These are phyloP conservation scores for Speoplatyrhinus poulsoni DNA, from an alignment of 2,113 vertebrate species.

Conservation along the genomic window DNA sequence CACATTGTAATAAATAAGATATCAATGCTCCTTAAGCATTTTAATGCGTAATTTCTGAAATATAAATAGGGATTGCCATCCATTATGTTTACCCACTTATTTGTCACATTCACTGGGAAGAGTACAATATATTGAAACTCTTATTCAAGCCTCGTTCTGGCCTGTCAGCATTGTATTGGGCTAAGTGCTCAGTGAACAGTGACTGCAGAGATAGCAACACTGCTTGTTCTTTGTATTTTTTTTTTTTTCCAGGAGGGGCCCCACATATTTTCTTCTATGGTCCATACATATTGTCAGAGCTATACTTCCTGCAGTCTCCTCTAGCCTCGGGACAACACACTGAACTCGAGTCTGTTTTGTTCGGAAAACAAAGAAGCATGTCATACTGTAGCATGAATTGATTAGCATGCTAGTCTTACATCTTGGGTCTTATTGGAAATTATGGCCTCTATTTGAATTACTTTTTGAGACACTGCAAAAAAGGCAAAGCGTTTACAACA, in stretches of 20 bases:
- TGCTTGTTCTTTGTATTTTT: background rate
- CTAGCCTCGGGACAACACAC: constrained; percentile 24
- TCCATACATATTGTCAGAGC: constrained; percentile 24
- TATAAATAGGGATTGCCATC: background rate
- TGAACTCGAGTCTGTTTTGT: constrained; percentile 30
- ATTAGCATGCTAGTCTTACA: constrained; percentile 43
- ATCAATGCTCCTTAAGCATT: background rate
- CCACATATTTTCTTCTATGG: constrained; percentile 16
- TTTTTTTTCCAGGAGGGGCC: constrained; percentile 6
- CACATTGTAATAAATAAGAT: background rate
- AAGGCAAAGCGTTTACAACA: constrained; percentile 8
- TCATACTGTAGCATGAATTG: constrained; percentile 18
- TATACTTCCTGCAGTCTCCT: constrained; percentile 12
- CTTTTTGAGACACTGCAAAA: no score
- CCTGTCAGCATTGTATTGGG: constrained; percentile 8
- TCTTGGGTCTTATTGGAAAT: constrained; percentile 46
- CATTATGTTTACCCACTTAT: no score
- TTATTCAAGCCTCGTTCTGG: background rate
- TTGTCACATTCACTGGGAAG: background rate
- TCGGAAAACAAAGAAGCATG: constrained; percentile 27
- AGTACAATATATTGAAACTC: background rate
- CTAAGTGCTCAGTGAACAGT: constrained; percentile 1
- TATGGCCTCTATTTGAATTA: constrained; percentile 37
- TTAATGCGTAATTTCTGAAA: background rate
- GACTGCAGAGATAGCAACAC: constrained; percentile 1